Base-by-base conservation (phyloP, 2,888 invertebrate species). In the Trissonchulus sp. region DNA sequence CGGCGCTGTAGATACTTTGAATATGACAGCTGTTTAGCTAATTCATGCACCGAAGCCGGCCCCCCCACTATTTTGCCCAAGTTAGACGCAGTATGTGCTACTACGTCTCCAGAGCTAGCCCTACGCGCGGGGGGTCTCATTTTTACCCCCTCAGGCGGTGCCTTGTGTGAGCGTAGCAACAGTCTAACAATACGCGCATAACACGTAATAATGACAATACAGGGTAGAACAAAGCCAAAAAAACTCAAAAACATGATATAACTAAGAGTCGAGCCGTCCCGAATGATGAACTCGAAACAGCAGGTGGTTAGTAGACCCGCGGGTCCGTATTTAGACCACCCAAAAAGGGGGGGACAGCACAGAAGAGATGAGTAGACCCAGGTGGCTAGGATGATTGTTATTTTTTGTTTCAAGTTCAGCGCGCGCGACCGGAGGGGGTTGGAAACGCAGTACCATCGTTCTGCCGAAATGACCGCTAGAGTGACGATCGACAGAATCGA, bases 211-310 rank as follows among this genome's bases (percentile, higher is more conserved):
- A 68, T 68, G 33, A n/a, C 68, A 30, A n/a, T 31, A n/a, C 15
- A 8, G 15, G 68, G 68, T 8, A 68, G 15, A n/a, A 68, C 15
- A n/a, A 68, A 68, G n/a, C 68, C 68, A 31, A 68, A 68, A n/a
- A n/a, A 18, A 8, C 15, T 68, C 15, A 68, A n/a, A 68, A 18
- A 68, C 15, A 68, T 8, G 15, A 68, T 18, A n/a, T 18, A 68
- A 8, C 15, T 18, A 8, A 8, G 68, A 28, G 15, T 68, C 30
- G 28, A 31, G 15, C 33, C 8, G 68, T 68, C 68, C 18, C 33
- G 15, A 18, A 15, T 30, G 30, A 68, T 30, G 33, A 68, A 68
- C 33, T 68, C 68, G n/a, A 68, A 68, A n/a, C 68, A 68, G n/a
- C 68, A 68, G 30, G 68, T 68, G 28, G 68, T 68, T n/a, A 68